phyloP scores from a whole-genome alignment of 2,888 invertebrate species.

The Oligia fasciuncula region DNA sequence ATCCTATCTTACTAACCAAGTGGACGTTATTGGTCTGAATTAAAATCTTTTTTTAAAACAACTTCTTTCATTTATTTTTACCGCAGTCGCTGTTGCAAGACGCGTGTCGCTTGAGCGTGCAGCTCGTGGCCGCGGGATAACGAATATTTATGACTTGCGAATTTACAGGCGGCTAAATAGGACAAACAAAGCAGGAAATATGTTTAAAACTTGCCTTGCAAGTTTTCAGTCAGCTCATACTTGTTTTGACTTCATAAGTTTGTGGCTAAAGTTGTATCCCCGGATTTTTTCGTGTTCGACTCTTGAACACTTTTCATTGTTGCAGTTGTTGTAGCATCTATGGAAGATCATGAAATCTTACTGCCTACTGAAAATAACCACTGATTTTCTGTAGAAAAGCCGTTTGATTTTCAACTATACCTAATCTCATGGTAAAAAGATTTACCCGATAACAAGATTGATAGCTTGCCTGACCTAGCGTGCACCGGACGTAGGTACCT shows the following conservation, averaged over 20 bases:
- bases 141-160: conserved; percentile 47
- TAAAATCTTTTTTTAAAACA: not conserved
- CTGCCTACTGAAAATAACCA: not conserved
- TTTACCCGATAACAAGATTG: not conserved
- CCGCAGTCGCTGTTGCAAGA: not conserved
- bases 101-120: not conserved
- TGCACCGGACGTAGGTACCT: conserved; percentile 23
- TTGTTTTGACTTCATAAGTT: conserved; percentile 20
- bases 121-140: not conserved
- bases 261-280: conserved; percentile 14
- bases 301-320: not conserved
- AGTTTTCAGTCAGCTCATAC: conserved; percentile 30
- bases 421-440: not conserved
- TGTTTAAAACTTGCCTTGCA: conserved; percentile 39
- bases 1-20: too few relatives aligned
- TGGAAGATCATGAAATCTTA: too few relatives aligned
- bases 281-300: not conserved
- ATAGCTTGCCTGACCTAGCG: not conserved
- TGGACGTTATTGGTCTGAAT: too few relatives aligned
- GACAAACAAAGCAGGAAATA: conserved; percentile 40
- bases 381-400: not conserved
- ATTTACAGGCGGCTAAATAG: conserved; percentile 38
- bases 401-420: not conserved
- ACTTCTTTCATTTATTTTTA: not conserved
- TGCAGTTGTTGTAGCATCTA: too few relatives aligned